Evolutionary conservation across 2,113 vertebrate species (phyloP), one percentile per base, ranked within the genome.

Genomic region (Hemiprocne comata): DNA sequence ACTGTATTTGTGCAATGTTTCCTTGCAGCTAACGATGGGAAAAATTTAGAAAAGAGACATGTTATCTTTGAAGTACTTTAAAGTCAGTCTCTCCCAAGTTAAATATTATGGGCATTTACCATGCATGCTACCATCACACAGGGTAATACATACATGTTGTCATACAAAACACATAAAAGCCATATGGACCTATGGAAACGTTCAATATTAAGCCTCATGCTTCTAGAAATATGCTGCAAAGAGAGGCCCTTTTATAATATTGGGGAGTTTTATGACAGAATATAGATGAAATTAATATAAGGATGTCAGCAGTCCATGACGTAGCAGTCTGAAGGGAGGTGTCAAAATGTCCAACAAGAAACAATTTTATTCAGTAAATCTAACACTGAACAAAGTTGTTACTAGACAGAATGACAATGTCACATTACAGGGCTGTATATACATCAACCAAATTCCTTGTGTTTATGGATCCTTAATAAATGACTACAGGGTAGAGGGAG

Each of bases 251-350:
- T 93, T 65, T 42, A 93, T 92, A 90, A 80, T 31, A 70, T 19
- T 36, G 74, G 61, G 38, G 60, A 90, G 57, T 74, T 94, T 89
- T 73, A 96, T 75, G 85, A 77, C 82, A 96, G 87, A 93, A 95
- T 96, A 94, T 23, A 95, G 88, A 94, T n/a, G 64, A 85, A 71
- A 96, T 94, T 96, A 97, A 97, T 96, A 90, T 17, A 94, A 53
- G 92, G 91, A 95, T 96, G 94, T 96, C 96, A 97, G 85, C 65
- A 93, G 85, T 4, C 18, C 94, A 85, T 87, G 90, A 96, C 50
- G 65, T 74, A 95, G 87, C 83, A 87, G 76, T 88, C 93, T 95
- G 77, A 93, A 94, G 79, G 4, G 54, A 95, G 58, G 66, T 97
- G 96, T 97, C 94, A 96, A 93, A 79, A 93, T 44, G 96, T 94